Evolutionary conservation across 2,113 vertebrate genomes (phyloP), one percentile per base, ranked within the genome.

Genomic region (Condylura cristata): DNA sequence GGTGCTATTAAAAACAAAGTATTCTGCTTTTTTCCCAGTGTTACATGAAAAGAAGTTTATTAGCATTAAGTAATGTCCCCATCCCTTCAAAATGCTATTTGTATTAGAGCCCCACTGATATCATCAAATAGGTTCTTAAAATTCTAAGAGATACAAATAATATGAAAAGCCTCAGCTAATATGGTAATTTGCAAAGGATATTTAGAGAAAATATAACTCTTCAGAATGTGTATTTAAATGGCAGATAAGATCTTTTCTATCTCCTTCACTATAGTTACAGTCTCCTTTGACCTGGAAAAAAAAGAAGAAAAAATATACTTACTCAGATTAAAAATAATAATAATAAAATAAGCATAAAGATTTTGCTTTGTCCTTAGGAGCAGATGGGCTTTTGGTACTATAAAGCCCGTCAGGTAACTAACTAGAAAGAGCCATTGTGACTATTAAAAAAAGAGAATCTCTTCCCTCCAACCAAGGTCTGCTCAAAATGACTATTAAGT

Each of bases 121-220:
- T 71, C 46, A 71, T 87, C 76, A 88, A 78, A 56, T 72, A 61
- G 72, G 18, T 51, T 90, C 86, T 95, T 92, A 90, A 82, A 76
- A 81, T 66, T 75, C 37, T 63, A 28, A 93, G 48, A 70, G 48
- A 75, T 65, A 82, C 12, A 76, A 96, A 93, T 32, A 86, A 56
- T 70, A 22, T 86, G 41, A 92, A 95, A 87, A 91, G 56, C 26
- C 30, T 88, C 12, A 71, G 37, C 63, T 86, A 91, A 75, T 79
- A 76, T 87, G 7, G 8, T 63, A 60, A 71, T 79, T 93, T 90
- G 37, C 30, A 87, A 66, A 84, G 39, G 79, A 41, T 46, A 66
- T 56, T 79, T 61, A 65, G 48, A 71, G 7, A 74, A 46, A 46
- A 37, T 70, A 2, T n/a, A 37, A 91, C 18, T 60, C 32, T 86